Evolutionary conservation across 2,113 vertebrate genomes (phyloP).

Genomic region (Cyphomyrus plagiostoma): DNA sequence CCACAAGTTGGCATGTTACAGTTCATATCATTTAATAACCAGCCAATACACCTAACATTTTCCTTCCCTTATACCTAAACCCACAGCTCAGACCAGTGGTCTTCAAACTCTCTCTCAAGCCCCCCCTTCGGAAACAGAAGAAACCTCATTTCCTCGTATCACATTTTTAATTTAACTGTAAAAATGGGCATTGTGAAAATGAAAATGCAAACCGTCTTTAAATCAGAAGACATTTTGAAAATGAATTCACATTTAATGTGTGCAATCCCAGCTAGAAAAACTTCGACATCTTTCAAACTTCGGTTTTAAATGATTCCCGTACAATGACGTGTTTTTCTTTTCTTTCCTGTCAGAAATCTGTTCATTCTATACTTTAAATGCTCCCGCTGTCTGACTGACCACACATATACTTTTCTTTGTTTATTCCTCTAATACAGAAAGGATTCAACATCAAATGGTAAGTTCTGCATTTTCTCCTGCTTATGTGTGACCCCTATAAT

Average conservation of each 20-base stretch:
- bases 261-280: neutral
- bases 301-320: neutral
- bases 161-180: neutral
- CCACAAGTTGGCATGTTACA: neutral
- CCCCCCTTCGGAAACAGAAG: neutral
- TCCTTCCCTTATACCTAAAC: neutral
- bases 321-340: neutral
- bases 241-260: neutral
- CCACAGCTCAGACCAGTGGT: neutral
- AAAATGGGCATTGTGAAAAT: neutral
- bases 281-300: neutral
- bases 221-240: neutral
- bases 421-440: neutral
- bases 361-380: neutral
- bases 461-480: neutral
- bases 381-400: neutral
- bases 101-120: neutral
- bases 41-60: neutral
- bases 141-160: neutral
- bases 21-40: neutral
- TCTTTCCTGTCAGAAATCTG: neutral
- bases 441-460: neutral
- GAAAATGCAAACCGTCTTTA: neutral
- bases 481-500: neutral
- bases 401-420: neutral